Conservation (phyloP, 2,888 invertebrate genomes). For the Chymomyza caudatula region DNA sequence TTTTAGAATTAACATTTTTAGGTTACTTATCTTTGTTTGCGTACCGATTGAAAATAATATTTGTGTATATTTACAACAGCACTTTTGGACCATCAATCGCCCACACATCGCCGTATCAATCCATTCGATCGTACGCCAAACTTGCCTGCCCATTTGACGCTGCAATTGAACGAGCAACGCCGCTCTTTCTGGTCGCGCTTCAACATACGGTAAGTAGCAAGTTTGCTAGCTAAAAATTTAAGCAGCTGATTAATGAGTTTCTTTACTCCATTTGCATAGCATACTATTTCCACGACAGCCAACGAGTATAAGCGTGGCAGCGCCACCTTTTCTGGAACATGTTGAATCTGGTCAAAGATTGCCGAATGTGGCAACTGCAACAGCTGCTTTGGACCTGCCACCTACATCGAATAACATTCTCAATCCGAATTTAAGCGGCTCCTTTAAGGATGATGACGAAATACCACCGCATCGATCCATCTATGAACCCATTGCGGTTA, state of each 20-base stretch:
- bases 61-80: slow-evolving; percentile 48
- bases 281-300: slow-evolving; percentile 52
- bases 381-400: slow-evolving; percentile 44
- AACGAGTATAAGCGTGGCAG: slow-evolving; percentile 66
- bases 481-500: slow-evolving; percentile 73
- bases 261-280: slow-evolving; percentile 16
- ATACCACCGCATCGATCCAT: slow-evolving; percentile 73
- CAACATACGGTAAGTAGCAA: slow-evolving; percentile 60
- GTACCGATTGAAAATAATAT: neutral
- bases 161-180: slow-evolving; percentile 50
- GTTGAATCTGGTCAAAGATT: slow-evolving; percentile 45
- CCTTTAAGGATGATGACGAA: slow-evolving; percentile 75
- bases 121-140: slow-evolving; percentile 77
- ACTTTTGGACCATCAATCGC: slow-evolving; percentile 54
- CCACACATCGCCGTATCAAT: slow-evolving; percentile 71
- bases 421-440: slow-evolving; percentile 78
- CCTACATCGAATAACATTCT: slow-evolving; percentile 77
- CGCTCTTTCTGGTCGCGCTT: slow-evolving; percentile 66
- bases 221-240: neutral
- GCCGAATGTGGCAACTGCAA: slow-evolving; percentile 11
- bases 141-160: slow-evolving; percentile 70
- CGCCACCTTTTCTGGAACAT: slow-evolving; percentile 70
- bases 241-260: neutral
- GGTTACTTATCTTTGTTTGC: neutral
- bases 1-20: too few species aligned